phyloP scores from a whole-genome alignment of 1,140 invertebrate species.

The Drosophila nigromelanica region DNA sequence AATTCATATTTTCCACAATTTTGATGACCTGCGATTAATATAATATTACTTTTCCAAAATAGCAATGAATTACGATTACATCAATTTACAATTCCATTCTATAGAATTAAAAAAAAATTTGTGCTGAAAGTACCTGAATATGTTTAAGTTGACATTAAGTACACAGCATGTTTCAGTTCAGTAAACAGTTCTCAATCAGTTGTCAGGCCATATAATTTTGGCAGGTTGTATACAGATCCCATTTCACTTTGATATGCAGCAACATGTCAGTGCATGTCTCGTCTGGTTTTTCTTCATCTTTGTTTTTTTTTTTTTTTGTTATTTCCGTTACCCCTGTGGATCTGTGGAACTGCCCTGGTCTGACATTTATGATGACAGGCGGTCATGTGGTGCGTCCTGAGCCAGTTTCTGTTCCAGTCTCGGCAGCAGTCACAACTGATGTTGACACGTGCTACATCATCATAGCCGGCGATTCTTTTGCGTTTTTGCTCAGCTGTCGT shows the following conservation, averaged over 20 bases:
- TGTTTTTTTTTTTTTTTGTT: slow-evolving; percentile 10
- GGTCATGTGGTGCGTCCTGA: slow-evolving; percentile 55
- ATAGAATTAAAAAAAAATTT: no score
- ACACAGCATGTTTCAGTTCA: neutral
- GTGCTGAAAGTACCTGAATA: neutral
- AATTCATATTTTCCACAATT: no score
- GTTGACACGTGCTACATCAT: slow-evolving; percentile 81
- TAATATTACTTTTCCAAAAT: no score
- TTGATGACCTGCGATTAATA: no score
- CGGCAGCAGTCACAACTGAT: slow-evolving; percentile 54
- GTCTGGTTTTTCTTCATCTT: slow-evolving; percentile 21
- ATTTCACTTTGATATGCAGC: slow-evolving; percentile 44
- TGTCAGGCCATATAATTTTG: slow-evolving; percentile 1
- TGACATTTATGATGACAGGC: slow-evolving; percentile 80
- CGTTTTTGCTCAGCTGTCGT: slow-evolving; percentile 54
- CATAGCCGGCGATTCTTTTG: slow-evolving; percentile 56
- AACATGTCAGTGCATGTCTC: slow-evolving; percentile 51
- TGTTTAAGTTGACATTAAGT: neutral
- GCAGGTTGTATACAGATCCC: slow-evolving; percentile 1
- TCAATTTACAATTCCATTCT: no score
- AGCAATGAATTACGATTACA: no score
- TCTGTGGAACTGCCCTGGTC: slow-evolving; percentile 6
- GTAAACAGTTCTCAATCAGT: slow-evolving; percentile 2
- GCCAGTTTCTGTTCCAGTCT: no score
- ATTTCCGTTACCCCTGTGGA: slow-evolving; percentile 12